phyloP scores from a whole-genome alignment of 2,888 invertebrate genomes.

The Eutolmus rufibarbis region DNA sequence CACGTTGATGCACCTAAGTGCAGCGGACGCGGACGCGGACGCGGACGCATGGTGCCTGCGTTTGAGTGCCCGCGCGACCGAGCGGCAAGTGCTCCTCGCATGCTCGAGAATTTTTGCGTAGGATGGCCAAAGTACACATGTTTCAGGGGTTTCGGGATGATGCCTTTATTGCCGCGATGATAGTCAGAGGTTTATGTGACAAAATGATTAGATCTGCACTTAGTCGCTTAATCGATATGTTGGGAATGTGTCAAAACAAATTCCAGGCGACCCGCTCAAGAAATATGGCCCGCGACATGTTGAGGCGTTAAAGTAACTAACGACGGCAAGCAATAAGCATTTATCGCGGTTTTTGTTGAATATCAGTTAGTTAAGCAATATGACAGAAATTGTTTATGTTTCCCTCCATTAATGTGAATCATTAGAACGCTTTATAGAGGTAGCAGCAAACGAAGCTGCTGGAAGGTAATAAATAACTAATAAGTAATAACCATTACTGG shows the following conservation, averaged over 20 bases:
- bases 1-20: conserved; percentile 34
- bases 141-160: conserved; percentile 36
- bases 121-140: conserved; percentile 42
- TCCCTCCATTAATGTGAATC: not conserved
- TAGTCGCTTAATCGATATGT: conserved; percentile 15
- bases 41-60: not conserved
- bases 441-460: not conserved
- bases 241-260: conserved; percentile 12
- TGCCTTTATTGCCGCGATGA: conserved; percentile 42
- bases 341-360: not conserved
- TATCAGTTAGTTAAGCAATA: not conserved
- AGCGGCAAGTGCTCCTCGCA: conserved; percentile 40
- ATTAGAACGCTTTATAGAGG: not conserved
- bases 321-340: not conserved
- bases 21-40: not conserved
- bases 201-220: conserved; percentile 37
- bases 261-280: not conserved
- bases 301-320: not conserved
- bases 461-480: no score
- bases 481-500: no score
- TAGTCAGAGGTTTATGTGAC: conserved; percentile 40
- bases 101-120: conserved; percentile 42
- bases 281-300: not conserved
- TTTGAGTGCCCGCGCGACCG: not conserved
- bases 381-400: not conserved